Conservation (phyloP, 2,888 invertebrate species). For the Geophilus truncorum region DNA sequence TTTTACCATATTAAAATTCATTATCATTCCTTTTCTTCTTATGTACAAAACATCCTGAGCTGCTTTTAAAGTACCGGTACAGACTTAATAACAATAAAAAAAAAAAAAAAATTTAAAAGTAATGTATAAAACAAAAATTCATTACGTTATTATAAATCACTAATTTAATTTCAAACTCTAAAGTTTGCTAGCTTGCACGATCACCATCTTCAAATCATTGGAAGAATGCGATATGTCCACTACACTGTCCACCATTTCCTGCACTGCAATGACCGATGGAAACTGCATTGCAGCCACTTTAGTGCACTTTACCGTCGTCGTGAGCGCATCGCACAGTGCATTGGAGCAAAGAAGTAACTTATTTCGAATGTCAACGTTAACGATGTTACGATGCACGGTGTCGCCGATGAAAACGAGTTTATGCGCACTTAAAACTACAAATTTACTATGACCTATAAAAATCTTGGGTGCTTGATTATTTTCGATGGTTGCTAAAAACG, state of each 20-base stretch:
- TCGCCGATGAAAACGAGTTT: constrained; percentile 91
- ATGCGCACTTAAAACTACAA: constrained; percentile 89
- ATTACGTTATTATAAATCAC: no score
- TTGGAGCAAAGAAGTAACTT: constrained; percentile 71
- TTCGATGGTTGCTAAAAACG: constrained; percentile 84
- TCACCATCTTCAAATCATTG: constrained; percentile 62
- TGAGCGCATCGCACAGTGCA: constrained; percentile 72
- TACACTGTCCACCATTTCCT: constrained; percentile 89
- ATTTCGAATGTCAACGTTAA: constrained; percentile 65
- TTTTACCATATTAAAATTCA: neutral
- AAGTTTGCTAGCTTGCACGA: constrained; percentile 38
- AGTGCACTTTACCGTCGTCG: constrained; percentile 79
- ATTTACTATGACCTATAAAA: constrained; percentile 89
- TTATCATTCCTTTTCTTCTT: neutral
- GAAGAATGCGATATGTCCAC: constrained; percentile 79
- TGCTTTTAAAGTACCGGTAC: neutral
- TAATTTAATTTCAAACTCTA: constrained; percentile 1
- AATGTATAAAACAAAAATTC: no score
- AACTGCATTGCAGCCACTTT: constrained; percentile 87
- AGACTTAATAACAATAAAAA: no score
- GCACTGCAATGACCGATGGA: constrained; percentile 82
- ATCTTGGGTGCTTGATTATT: constrained; percentile 88
- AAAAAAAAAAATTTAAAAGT: no score
- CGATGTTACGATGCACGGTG: constrained; percentile 80
- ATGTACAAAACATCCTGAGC: neutral